Percentiles rank a stretch among this genome's conserved stretches.
phyloP scores from a whole-genome alignment of 2,113 vertebrate species.

The Hypocryptadius cinnamomeus region DNA sequence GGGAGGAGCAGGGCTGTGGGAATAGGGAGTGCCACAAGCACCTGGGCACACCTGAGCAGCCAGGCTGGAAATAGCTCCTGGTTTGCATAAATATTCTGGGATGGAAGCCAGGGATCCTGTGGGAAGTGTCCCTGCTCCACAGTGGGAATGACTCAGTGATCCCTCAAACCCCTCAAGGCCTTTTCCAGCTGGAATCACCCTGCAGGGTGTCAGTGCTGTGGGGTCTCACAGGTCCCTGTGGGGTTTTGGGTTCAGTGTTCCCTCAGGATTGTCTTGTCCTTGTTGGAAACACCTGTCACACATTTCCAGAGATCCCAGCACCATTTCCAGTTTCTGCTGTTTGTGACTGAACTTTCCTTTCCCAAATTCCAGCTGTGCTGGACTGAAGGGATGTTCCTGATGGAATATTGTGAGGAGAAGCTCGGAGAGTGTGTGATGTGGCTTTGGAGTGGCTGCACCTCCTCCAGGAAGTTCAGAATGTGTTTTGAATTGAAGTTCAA shows the following conservation, averaged over 20 bases:
- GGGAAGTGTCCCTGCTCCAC: not conserved
- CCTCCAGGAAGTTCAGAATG: not conserved
- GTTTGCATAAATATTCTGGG: not conserved
- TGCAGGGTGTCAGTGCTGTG: not conserved
- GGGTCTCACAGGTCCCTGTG: not conserved
- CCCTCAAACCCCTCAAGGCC: not conserved
- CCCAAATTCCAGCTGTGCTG: not conserved
- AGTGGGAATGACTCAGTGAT: not conserved
- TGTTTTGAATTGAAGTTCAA: rapidly evolving
- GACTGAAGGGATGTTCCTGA: not conserved
- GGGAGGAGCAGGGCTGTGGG: not conserved
- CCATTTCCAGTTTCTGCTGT: not conserved
- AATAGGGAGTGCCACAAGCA: not conserved
- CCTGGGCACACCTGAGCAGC: not conserved
- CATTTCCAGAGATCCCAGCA: not conserved
- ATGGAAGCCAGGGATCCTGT: not conserved
- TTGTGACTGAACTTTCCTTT: not conserved
- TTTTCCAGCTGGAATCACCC: not conserved
- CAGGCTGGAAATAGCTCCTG: not conserved
- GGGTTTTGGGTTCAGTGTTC: rapidly evolving
- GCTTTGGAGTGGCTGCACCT: not conserved
- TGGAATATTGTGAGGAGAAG: not conserved
- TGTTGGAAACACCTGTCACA: not conserved
- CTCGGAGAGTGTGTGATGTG: not conserved
- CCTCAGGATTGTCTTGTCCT: not conserved